phyloP scores from a whole-genome alignment of 2,888 invertebrate species.

The Blastobasis adustella region DNA sequence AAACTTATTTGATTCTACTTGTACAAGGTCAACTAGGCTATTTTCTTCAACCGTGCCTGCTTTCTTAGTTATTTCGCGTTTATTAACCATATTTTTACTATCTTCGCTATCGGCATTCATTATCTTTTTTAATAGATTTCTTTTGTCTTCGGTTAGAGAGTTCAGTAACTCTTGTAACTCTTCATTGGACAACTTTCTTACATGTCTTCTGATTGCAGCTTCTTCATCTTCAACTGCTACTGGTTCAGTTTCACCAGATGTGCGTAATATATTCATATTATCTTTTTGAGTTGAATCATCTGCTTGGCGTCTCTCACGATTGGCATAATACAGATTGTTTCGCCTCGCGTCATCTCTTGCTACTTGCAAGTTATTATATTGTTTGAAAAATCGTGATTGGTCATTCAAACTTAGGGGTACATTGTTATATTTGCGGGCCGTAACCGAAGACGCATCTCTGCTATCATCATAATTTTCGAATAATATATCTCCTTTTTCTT shows the following conservation, averaged over 20 bases:
- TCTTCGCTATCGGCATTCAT: constrained; percentile 35
- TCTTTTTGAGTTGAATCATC: constrained; percentile 6
- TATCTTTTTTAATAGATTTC: constrained; percentile 49
- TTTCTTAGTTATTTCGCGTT: constrained; percentile 66
- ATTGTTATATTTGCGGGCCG: constrained; percentile 18
- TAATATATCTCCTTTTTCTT: constrained; percentile 33
- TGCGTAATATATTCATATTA: not conserved
- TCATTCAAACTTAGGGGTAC: constrained; percentile 25
- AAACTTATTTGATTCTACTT: constrained; percentile 47
- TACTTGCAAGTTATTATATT: constrained; percentile 31
- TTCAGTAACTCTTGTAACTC: constrained; percentile 55
- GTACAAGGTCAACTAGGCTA: constrained; percentile 41
- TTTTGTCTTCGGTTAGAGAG: constrained; percentile 56
- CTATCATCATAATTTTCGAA: constrained; percentile 25
- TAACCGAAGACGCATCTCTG: not conserved
- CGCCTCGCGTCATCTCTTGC: constrained; percentile 27
- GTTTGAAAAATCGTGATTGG: constrained; percentile 27
- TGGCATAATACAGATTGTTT: constrained; percentile 23
- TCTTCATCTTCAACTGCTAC: constrained; percentile 40
- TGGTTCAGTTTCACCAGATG: not conserved
- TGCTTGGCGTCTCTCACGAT: constrained; percentile 40
- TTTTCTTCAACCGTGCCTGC: constrained; percentile 54
- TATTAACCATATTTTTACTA: constrained; percentile 31
- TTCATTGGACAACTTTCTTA: constrained; percentile 48
- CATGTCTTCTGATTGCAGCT: constrained; percentile 51